Conservation (phyloP, 1,140 invertebrate genomes). For the Maniola jurtina region DNA sequence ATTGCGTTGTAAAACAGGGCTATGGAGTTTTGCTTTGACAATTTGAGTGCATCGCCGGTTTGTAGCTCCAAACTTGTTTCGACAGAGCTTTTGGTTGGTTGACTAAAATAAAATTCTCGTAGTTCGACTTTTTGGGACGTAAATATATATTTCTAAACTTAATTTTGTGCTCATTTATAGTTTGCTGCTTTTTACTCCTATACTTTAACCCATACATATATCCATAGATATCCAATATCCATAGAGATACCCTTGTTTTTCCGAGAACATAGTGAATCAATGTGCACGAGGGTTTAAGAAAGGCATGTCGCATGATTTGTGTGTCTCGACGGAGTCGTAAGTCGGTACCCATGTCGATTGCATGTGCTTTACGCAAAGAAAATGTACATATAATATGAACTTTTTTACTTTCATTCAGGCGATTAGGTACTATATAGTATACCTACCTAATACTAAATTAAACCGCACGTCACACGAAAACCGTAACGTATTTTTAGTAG, state of each 20-base stretch:
- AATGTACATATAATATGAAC: not conserved
- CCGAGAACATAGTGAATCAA: not conserved
- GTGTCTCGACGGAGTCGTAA: conserved; percentile 50
- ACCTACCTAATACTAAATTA: too few species aligned
- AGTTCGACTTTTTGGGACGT: not conserved
- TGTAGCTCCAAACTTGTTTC: conserved; percentile 18
- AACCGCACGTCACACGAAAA: too few species aligned
- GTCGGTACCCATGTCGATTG: conserved; percentile 49
- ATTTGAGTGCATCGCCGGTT: conserved; percentile 43
- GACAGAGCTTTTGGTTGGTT: not conserved
- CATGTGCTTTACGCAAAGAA: conserved; percentile 39
- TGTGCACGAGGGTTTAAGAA: not conserved
- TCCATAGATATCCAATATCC: too few species aligned
- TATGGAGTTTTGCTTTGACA: conserved; percentile 51
- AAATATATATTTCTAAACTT: not conserved
- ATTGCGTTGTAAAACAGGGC: conserved; percentile 67
- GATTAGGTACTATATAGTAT: too few species aligned
- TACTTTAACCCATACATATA: too few species aligned
- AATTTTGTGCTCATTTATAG: not conserved
- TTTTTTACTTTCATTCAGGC: too few species aligned
- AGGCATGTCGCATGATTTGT: conserved; percentile 65
- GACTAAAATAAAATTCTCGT: not conserved
- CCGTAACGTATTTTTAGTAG: too few species aligned
- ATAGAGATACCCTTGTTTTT: not conserved
- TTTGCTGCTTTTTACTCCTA: not conserved